A percentile compares a stretch with the other conserved stretches of the same genome.
Evolutionary conservation across 1,140 invertebrate genomes (phyloP).

Genomic region (Eulimnadia texana): DNA sequence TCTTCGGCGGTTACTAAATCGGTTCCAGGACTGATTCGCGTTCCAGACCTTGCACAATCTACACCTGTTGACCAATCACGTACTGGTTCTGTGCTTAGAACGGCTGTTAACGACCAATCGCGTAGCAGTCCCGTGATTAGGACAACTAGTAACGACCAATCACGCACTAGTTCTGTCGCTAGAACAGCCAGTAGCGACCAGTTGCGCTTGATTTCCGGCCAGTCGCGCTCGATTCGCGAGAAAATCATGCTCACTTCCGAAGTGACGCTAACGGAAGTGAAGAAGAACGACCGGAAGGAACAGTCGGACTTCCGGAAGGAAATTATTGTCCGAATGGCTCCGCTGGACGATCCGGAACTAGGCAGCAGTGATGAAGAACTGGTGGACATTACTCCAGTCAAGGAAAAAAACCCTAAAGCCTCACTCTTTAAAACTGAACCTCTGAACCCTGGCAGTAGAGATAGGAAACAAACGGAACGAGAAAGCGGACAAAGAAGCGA

Average conservation of each 20-base stretch:
- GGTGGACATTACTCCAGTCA: background rate
- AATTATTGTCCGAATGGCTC: background rate
- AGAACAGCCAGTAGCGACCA: no score
- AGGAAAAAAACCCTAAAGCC: background rate
- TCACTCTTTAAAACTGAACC: background rate
- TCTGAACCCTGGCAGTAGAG: background rate
- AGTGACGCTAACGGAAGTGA: background rate
- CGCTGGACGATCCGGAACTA: background rate
- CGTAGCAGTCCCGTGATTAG: no score
- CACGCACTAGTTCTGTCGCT: no score
- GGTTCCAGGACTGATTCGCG: background rate
- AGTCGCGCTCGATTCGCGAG: no score
- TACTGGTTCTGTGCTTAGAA: no score
- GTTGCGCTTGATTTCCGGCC: no score
- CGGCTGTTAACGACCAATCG: background rate
- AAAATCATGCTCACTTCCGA: background rate
- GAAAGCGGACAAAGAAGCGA: background rate
- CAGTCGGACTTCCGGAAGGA: background rate
- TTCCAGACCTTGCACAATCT: no score
- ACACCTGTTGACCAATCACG: no score
- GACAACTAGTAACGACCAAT: no score
- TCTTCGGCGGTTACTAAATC: background rate
- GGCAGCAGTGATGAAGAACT: background rate
- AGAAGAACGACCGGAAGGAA: background rate
- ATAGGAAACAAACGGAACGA: background rate